phyloP scores from a whole-genome alignment of 2,113 vertebrate genomes.

The Empidonax alnorum region DNA sequence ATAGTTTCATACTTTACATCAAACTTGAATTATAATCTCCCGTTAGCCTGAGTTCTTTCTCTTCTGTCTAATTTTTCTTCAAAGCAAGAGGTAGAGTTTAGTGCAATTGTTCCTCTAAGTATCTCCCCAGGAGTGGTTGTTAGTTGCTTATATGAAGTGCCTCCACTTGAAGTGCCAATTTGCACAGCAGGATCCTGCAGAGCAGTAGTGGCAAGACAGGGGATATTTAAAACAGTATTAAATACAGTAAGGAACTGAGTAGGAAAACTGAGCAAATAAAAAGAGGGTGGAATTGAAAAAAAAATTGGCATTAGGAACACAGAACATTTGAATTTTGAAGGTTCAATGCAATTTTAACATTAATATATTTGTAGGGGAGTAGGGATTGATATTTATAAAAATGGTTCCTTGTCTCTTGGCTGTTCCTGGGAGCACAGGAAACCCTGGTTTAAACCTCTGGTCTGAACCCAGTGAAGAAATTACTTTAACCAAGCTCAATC shows the following conservation, averaged over 20 bases:
- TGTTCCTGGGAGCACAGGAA: not conserved
- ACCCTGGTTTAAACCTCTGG: not conserved
- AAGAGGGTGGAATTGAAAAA: not conserved
- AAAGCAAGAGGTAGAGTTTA: conserved; percentile 21
- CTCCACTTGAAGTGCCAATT: conserved; percentile 31
- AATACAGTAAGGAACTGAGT: conserved; percentile 6
- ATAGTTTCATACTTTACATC: not conserved
- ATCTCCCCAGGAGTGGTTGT: conserved; percentile 35
- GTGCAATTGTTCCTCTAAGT: conserved; percentile 49
- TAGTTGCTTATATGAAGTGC: conserved; percentile 17
- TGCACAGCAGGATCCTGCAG: conserved; percentile 33
- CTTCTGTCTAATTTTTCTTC: conserved; percentile 17
- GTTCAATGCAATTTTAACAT: not conserved
- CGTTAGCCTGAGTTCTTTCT: conserved; percentile 19
- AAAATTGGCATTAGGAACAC: not conserved
- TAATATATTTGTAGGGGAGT: not conserved
- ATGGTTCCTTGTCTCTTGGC: not conserved
- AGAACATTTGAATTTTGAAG: not conserved
- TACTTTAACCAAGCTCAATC: not conserved
- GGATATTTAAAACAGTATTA: conserved; percentile 33
- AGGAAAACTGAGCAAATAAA: not conserved
- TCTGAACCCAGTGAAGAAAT: not conserved
- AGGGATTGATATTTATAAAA: not conserved
- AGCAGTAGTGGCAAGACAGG: not conserved
- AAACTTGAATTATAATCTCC: not conserved